Percentiles rank a stretch among this genome's conserved stretches.
phyloP scores from a whole-genome alignment of 1,140 invertebrate genomes.

The Microplitis mediator region DNA sequence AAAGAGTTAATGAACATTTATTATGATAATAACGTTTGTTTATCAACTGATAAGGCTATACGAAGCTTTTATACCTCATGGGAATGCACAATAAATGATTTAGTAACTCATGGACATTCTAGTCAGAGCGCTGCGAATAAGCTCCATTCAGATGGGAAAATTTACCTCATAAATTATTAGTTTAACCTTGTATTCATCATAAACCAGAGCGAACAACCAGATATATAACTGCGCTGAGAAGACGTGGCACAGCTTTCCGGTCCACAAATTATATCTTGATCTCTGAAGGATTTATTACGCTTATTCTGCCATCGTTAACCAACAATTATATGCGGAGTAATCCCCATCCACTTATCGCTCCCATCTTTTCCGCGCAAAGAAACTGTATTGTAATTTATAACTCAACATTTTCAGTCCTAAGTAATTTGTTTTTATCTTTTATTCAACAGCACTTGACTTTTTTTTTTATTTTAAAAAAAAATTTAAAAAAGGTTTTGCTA shows the following conservation, averaged over 20 bases:
- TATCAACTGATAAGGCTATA: too few relatives aligned
- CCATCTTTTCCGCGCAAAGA: background rate
- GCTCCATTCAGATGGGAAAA: slow-evolving; percentile 24
- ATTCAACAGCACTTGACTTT: too few relatives aligned
- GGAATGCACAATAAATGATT: background rate
- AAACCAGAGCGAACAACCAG: background rate
- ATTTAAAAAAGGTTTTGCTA: background rate
- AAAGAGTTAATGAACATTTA: too few relatives aligned
- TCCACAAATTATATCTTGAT: slow-evolving; percentile 27
- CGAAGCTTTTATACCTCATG: too few relatives aligned
- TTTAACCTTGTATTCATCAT: slow-evolving; percentile 45
- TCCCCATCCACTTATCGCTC: background rate
- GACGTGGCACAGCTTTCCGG: slow-evolving; percentile 1
- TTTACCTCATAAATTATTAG: slow-evolving; percentile 44
- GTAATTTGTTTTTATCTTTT: too few relatives aligned
- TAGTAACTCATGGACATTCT: slow-evolving; percentile 10
- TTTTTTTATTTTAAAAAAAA: background rate
- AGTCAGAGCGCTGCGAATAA: slow-evolving; percentile 5
- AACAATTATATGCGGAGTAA: slow-evolving; percentile 29
- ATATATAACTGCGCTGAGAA: background rate
- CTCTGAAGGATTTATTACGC: slow-evolving; percentile 26
- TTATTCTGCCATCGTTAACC: slow-evolving; percentile 24
- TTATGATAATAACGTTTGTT: too few relatives aligned
- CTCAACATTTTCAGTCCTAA: background rate
- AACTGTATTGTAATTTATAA: too few relatives aligned